These are phyloP conservation scores for Phasia obesa DNA, from an alignment of 2,888 invertebrate species.

Conservation along the genomic window DNA sequence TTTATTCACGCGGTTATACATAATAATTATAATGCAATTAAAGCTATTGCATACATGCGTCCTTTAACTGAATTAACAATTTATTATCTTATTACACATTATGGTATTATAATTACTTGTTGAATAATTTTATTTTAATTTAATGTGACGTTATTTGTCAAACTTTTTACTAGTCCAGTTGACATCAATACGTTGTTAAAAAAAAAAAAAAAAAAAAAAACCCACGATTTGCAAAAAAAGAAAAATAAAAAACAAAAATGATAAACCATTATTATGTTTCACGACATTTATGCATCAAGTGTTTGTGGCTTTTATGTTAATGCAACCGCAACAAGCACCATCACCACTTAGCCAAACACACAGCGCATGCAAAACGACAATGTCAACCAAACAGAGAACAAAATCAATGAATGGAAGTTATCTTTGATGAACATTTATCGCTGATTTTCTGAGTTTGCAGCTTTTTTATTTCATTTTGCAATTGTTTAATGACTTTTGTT, in stretches of 20 bases:
- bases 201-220: background rate
- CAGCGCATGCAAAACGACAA: conserved; percentile 26
- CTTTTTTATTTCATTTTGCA: conserved; percentile 1
- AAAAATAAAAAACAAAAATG: background rate
- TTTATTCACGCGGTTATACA: no score
- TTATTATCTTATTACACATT: no score
- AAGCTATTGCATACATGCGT: no score
- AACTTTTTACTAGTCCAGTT: no score
- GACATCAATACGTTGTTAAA: background rate
- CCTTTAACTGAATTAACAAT: no score
- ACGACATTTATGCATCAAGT: conserved; percentile 49
- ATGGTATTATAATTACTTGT: no score
- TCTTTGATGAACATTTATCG: conserved; percentile 12
- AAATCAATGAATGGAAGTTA: conserved; percentile 23
- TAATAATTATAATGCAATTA: no score
- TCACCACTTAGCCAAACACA: background rate
- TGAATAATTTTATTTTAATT: no score
- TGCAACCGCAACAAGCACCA: conserved; percentile 20
- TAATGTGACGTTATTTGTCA: no score
- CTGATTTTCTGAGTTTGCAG: background rate
- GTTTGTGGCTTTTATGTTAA: conserved; percentile 42
- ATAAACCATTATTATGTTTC: conserved; percentile 22
- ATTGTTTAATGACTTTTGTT: conserved; percentile 39
- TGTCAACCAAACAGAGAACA: conserved; percentile 31
- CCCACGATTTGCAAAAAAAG: background rate